Evolutionary conservation across 2,113 vertebrate genomes (phyloP), one percentile per base, ranked within the genome.

Genomic region (Phalacrocorax pelagicus): DNA sequence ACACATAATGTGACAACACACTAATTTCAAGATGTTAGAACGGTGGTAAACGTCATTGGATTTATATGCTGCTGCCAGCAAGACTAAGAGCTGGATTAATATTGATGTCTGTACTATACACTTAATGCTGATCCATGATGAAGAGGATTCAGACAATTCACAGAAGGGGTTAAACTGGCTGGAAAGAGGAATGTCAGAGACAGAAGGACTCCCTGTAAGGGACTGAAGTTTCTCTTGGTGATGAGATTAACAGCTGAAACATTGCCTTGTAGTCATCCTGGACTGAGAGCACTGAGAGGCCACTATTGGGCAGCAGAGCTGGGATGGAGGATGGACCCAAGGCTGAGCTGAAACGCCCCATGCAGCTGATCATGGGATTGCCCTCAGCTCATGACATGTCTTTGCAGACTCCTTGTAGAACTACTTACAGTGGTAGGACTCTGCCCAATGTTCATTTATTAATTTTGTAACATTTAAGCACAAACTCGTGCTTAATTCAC

Each of bases 281-380:
- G 8, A 29, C 6, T 20, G 6, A 0, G 7, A 38, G 2, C 12
- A 5, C 40, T 57, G 29, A 49, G 15, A 10, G 5, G 15, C 6
- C 49, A 42, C 29, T 22, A 19, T 0, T 24, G 40, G 13, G n/a
- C 42, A 65, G 24, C 49, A 57, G 24, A 80, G 22, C 29, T 40
- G 40, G n/a, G 18, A 47, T 61, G 32, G 32, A 11, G 19, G 11
- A 18, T 29, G 34, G 34, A 49, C 15, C 7, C 23, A 34, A 47
- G 40, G 40, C 32, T 55, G 42, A 47, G 23, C 40, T n/a, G 30
- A 49, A 23, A 14, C 3, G 4, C 10, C 9, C 42, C 27, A 40
- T 54, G 34, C 15, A 23, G 27, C 22, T 8, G 34, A 11, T 72
- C 24, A 26, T 3, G 5, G 49, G 22, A 34, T 16, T n/a, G 15